Evolutionary conservation across 2,888 invertebrate genomes (phyloP).

Genomic region (Drosophila acutilabella): DNA sequence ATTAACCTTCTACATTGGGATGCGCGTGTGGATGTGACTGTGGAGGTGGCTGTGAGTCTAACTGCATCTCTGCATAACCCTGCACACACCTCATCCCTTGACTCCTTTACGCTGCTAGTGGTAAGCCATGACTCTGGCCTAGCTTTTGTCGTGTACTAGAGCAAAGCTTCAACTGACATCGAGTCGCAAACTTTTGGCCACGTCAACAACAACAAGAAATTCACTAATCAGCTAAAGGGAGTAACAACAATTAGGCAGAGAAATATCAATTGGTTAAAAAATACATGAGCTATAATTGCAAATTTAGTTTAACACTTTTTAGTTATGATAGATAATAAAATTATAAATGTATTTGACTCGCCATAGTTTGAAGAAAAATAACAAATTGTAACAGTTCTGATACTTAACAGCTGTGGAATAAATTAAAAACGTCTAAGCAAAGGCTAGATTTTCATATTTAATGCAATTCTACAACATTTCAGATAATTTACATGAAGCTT

Average conservation of each 20-base stretch:
- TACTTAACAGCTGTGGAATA: too few species aligned
- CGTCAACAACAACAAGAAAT: constrained; percentile 24
- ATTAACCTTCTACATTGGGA: constrained; percentile 78
- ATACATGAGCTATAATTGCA: too few species aligned
- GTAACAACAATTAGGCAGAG: neutral
- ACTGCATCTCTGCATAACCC: neutral
- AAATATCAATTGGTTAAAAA: constrained; percentile 7
- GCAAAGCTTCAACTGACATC: constrained; percentile 29
- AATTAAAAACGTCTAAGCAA: too few species aligned
- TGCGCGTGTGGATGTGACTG: constrained; percentile 18
- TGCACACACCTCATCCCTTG: too few species aligned
- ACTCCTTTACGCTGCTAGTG: constrained; percentile 21
- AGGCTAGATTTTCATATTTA: too few species aligned
- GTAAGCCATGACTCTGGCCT: constrained; percentile 60
- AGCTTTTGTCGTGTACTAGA: constrained; percentile 52
- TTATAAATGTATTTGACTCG: too few species aligned
- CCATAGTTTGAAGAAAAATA: too few species aligned
- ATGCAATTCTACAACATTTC: too few species aligned
- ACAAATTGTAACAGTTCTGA: too few species aligned
- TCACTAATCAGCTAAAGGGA: constrained; percentile 37
- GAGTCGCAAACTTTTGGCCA: constrained; percentile 19
- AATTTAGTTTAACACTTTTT: too few species aligned
- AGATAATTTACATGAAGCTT: too few species aligned
- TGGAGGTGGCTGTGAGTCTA: neutral
- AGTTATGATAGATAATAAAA: too few species aligned